Conservation (phyloP, 2,797 vertebrate species). For the Pogonophryne albipinna region DNA sequence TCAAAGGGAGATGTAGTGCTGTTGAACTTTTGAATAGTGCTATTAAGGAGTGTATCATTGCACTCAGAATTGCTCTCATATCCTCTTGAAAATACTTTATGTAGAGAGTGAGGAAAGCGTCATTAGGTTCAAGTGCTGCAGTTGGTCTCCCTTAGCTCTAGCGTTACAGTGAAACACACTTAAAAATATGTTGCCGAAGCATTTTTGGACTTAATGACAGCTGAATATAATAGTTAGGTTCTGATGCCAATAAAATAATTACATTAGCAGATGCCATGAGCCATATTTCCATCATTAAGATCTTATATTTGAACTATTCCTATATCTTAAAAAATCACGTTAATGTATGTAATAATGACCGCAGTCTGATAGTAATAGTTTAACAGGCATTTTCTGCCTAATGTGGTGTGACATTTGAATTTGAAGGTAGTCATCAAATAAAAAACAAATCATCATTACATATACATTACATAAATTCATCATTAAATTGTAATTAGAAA, state of each 20-base stretch:
- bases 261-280: slow-evolving; percentile 12
- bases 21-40: slow-evolving; percentile 67
- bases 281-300: background rate
- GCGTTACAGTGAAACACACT: slow-evolving; percentile 31
- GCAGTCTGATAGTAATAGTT: slow-evolving; percentile 6
- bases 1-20: slow-evolving; percentile 59
- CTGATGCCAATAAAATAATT: slow-evolving; percentile 19
- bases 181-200: slow-evolving; percentile 40
- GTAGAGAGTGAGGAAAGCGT: slow-evolving; percentile 42
- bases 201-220: slow-evolving; percentile 36
- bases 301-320: background rate
- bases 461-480: background rate
- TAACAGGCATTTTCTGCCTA: background rate
- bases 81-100: slow-evolving; percentile 51
- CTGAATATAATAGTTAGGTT: slow-evolving; percentile 6
- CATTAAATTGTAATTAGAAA: background rate
- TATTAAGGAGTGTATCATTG: slow-evolving; percentile 71
- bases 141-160: slow-evolving; percentile 30
- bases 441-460: background rate
- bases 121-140: slow-evolving; percentile 55
- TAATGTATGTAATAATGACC: slow-evolving; percentile 9
- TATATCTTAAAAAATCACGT: background rate
- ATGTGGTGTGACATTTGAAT: background rate
- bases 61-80: slow-evolving; percentile 58
- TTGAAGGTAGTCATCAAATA: background rate